Percentiles rank a stretch among this genome's conserved stretches.
Conservation (phyloP, 1,140 invertebrate species). For the Drosophila arizonae region DNA sequence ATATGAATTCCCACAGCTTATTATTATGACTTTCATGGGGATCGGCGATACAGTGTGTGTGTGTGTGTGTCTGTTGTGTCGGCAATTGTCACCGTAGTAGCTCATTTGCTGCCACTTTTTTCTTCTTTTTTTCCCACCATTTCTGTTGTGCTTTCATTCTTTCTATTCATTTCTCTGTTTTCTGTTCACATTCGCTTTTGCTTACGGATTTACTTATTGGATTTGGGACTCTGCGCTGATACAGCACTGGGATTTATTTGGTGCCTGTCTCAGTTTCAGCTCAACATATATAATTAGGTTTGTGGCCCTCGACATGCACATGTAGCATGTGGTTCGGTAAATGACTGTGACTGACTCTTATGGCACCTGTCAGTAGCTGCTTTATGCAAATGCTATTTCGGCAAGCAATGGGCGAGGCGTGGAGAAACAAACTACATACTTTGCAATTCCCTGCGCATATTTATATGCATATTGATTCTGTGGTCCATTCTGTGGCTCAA, state of each 20-base stretch:
- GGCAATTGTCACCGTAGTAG: conserved; percentile 33
- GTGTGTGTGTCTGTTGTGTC: conserved; percentile 1
- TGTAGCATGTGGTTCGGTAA: conserved; percentile 8
- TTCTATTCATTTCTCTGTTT: conserved; percentile 1
- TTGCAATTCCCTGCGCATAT: conserved; percentile 42
- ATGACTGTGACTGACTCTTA: neutral
- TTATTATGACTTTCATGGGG: conserved; percentile 66
- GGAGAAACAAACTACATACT: neutral
- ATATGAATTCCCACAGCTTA: conserved; percentile 59
- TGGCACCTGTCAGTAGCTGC: conserved; percentile 6
- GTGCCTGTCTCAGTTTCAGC: conserved; percentile 29
- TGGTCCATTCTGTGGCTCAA: conserved; percentile 51
- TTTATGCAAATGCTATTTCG: conserved; percentile 8
- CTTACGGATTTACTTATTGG: conserved; percentile 73
- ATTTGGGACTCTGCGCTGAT: conserved; percentile 76
- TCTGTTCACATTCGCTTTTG: conserved; percentile 27
- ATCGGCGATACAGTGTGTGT: neutral
- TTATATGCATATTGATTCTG: conserved; percentile 80
- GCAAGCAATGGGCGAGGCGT: neutral
- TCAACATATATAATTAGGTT: conserved; percentile 66
- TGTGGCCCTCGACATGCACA: conserved; percentile 50
- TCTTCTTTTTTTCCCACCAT: neutral
- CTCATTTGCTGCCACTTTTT: conserved; percentile 30
- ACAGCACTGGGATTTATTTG: conserved; percentile 62
- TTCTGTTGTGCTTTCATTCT: neutral